Percentiles rank a stretch among this genome's conserved stretches.
Evolutionary conservation across 2,113 vertebrate genomes (phyloP).

Genomic region (Pollimyrus isidori): DNA sequence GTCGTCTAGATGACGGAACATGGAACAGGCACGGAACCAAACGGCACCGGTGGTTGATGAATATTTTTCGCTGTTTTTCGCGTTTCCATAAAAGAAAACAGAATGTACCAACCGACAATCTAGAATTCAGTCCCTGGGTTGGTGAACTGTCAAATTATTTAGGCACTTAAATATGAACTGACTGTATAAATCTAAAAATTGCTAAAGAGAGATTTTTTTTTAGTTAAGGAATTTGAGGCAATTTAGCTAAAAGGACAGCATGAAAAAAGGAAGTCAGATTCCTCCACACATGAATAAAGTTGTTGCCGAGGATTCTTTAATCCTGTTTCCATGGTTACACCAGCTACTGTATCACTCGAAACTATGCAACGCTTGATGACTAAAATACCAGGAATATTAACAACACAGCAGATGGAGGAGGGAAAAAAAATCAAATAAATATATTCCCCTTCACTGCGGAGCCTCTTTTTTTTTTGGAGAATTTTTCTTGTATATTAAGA

Average conservation of each 20-base stretch:
- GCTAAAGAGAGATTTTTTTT: not conserved
- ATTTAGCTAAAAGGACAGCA: conserved; percentile 27
- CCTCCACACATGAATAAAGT: conserved; percentile 37
- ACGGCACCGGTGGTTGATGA: not conserved
- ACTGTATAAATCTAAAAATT: not conserved
- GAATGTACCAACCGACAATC: not conserved
- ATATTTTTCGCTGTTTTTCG: not conserved
- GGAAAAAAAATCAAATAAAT: conserved; percentile 17
- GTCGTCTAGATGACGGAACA: not conserved
- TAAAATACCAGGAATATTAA: conserved; percentile 30
- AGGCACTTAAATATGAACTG: not conserved
- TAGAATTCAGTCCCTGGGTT: not conserved
- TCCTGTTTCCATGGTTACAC: conserved; percentile 44
- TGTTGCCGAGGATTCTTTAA: conserved; percentile 34
- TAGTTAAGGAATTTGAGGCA: conserved; percentile 13
- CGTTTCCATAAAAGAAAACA: not conserved
- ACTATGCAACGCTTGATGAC: conserved; percentile 33
- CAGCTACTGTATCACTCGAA: conserved; percentile 33
- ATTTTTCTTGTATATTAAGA: not conserved
- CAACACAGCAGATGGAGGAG: conserved; percentile 17
- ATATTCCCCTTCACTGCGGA: not conserved
- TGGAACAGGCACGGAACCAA: not conserved
- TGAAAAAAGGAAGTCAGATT: conserved; percentile 26
- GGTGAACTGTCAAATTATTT: not conserved
- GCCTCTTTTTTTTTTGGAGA: not conserved